Evolutionary conservation across 2,797 vertebrate species (phyloP), one percentile per base, ranked within the genome.

Genomic region (Gadopsis marmoratus): DNA sequence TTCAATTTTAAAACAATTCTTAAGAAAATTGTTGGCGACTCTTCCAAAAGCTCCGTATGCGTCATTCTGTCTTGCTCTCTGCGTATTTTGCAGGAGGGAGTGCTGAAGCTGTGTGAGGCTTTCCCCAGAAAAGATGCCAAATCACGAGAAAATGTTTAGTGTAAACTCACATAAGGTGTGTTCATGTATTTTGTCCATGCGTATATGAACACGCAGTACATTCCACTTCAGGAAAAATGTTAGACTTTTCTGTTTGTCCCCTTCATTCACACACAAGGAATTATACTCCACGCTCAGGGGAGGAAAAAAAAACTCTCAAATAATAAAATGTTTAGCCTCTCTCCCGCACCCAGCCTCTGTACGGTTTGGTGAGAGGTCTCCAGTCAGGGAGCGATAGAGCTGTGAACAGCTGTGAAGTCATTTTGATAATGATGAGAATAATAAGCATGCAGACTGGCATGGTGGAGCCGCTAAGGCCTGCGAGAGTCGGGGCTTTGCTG

Each of bases 361-460:
- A 58, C 41, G 62, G 68, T 89, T 88, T 78, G 82, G 85, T 76
- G 95, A 95, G 95, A 95, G 96, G 93, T 96, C 95, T 96, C 96
- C 96, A 96, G 96, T 96, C 96, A 96, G 96, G 96, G 95, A 97
- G 95, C 96, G 96, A 95, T 96, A 96, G 96, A 88, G 88, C 86
- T 95, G 96, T 95, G 96, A 97, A 98, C 97, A 97, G 96, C 97
- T 97, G 97, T 97, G 96, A 97, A 97, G 97, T 97, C 97, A 97
- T 99, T 98, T 97, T 97, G 97, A 97, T 98, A 98, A 98, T 98
- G 97, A 98, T 97, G 97, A 96, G 97, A 97, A 97, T 97, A 97
- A 97, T 97, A 98, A 98, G 96, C 96, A 96, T 95, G 91, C 87
- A 88, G 88, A 85, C 90, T 90, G 86, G 91, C 87, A 79, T 91